A percentile compares a stretch with the other conserved stretches of the same genome.
Evolutionary conservation across 2,113 vertebrate species (phyloP).

Genomic region (Limanda limanda): DNA sequence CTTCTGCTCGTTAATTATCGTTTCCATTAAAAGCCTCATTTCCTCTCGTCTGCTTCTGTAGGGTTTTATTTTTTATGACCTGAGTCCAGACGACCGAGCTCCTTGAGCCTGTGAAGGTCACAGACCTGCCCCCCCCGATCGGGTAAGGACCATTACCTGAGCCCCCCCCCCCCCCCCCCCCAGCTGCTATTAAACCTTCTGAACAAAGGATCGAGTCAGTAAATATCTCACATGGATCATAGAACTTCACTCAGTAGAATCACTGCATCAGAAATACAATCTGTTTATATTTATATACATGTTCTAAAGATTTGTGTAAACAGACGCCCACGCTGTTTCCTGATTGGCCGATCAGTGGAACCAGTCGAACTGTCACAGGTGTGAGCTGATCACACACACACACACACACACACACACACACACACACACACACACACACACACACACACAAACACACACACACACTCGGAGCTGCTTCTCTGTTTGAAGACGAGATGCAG

Average conservation of each 20-base stretch:
- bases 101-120: conserved; percentile 78
- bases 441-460: no score
- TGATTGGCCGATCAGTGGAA: no score
- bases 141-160: conserved; percentile 79
- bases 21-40: conserved; percentile 82
- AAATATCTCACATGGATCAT: no score
- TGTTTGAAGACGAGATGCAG: background rate
- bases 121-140: conserved; percentile 12
- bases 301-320: no score
- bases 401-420: no score
- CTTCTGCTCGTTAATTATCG: conserved; percentile 69
- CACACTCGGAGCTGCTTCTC: background rate
- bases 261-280: no score
- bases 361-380: no score
- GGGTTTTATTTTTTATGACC: conserved; percentile 53
- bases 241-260: no score
- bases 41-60: conserved; percentile 75
- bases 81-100: conserved; percentile 34
- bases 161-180: background rate
- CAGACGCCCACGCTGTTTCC: no score
- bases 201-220: background rate
- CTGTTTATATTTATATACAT: no score
- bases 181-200: conserved; percentile 18
- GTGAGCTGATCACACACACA: no score
- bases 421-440: no score